phyloP scores from a whole-genome alignment of 2,797 vertebrate species.

The Rhinichthys osculus region DNA sequence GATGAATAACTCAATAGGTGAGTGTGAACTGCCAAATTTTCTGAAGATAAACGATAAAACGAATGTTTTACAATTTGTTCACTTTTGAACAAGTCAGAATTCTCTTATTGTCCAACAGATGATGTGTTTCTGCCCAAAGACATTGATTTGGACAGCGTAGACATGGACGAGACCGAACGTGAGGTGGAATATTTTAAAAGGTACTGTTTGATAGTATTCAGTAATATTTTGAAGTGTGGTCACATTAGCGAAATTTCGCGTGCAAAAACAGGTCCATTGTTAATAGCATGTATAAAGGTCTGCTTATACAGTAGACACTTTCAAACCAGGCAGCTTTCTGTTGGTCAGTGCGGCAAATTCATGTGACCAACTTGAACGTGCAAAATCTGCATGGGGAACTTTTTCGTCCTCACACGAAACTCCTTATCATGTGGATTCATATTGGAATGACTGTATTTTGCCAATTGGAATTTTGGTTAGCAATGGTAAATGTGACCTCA shows the following conservation, averaged over 20 bases:
- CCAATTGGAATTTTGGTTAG: neutral
- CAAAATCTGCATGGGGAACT: neutral
- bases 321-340: neutral
- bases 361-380: neutral
- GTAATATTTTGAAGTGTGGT: neutral
- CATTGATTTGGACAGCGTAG: conserved; percentile 96
- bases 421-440: neutral
- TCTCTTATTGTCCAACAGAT: conserved; percentile 77
- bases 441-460: neutral
- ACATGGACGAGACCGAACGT: conserved; percentile 97
- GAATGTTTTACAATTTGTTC: neutral
- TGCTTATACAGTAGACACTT: neutral
- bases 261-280: neutral
- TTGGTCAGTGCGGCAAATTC: neutral
- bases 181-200: conserved; percentile 99
- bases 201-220: conserved; percentile 66
- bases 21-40: conserved; percentile 46
- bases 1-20: conserved; percentile 91
- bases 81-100: neutral
- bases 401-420: neutral
- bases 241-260: neutral
- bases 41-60: neutral
- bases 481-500: neutral
- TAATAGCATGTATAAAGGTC: neutral
- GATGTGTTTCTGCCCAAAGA: conserved; percentile 99